phyloP scores from a whole-genome alignment of 1,140 invertebrate species.

The Diorhabda carinulata region DNA sequence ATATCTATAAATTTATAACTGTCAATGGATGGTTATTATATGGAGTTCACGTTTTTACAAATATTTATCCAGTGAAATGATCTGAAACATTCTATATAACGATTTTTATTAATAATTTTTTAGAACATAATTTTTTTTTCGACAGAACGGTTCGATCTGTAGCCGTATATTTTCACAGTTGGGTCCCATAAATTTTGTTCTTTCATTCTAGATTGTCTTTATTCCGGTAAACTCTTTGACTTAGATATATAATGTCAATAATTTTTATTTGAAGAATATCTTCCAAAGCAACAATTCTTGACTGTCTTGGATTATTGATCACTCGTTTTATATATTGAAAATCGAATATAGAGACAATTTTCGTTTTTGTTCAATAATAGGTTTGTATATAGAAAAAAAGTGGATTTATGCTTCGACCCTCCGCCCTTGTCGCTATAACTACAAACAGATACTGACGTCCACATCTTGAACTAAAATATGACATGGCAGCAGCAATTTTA shows the following conservation, averaged over 20 bases:
- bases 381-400: neutral
- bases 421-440: neutral
- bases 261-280: neutral
- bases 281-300: neutral
- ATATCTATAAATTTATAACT: no score
- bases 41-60: no score
- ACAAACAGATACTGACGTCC: constrained; percentile 7
- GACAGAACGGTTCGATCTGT: no score
- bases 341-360: neutral
- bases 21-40: no score
- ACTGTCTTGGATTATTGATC: neutral
- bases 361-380: constrained; percentile 1
- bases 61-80: no score
- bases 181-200: no score
- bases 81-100: no score
- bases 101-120: no score
- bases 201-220: no score
- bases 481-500: constrained; percentile 3
- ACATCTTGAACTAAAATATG: constrained; percentile 9
- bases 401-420: neutral
- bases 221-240: no score
- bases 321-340: neutral
- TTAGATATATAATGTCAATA: neutral
- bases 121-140: no score
- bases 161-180: no score